Evolutionary conservation across 2,888 invertebrate genomes (phyloP).

Genomic region (Gastracanthus pulcherrimus): DNA sequence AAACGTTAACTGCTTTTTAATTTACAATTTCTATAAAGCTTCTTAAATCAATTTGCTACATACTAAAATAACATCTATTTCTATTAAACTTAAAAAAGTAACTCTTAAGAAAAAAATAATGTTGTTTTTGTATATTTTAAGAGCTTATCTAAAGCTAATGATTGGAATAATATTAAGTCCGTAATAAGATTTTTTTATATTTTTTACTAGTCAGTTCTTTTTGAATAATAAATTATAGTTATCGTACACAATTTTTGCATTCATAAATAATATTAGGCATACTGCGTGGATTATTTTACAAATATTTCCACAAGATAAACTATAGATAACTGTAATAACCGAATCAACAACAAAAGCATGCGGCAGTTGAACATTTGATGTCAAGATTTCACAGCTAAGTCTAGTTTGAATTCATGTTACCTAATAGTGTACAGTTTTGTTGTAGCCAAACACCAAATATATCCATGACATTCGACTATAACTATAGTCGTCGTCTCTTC

Average conservation of each 20-base stretch:
- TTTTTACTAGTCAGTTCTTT: background rate
- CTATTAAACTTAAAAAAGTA: background rate
- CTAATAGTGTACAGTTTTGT: constrained; percentile 70
- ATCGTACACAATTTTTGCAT: background rate
- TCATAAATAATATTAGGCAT: background rate
- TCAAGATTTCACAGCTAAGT: constrained; percentile 43
- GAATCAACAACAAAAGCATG: background rate
- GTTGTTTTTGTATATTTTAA: too few species aligned
- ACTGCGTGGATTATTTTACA: background rate
- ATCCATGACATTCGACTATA: constrained; percentile 53
- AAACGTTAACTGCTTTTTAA: constrained; percentile 23
- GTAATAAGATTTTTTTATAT: background rate
- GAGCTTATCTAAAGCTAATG: background rate
- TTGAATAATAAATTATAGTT: background rate
- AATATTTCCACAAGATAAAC: background rate
- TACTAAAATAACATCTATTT: background rate
- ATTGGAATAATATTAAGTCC: too few species aligned
- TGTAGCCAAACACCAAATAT: constrained; percentile 69
- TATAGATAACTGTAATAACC: background rate
- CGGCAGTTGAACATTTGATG: constrained; percentile 25
- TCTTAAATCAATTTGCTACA: background rate
- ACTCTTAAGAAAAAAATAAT: background rate
- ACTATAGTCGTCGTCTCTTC: constrained; percentile 10
- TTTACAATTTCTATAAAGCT: constrained; percentile 30
- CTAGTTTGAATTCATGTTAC: constrained; percentile 57